A percentile compares a stretch with the other conserved stretches of the same genome.
Conservation (phyloP, 2,888 invertebrate genomes). For the Nowickia ferox region DNA sequence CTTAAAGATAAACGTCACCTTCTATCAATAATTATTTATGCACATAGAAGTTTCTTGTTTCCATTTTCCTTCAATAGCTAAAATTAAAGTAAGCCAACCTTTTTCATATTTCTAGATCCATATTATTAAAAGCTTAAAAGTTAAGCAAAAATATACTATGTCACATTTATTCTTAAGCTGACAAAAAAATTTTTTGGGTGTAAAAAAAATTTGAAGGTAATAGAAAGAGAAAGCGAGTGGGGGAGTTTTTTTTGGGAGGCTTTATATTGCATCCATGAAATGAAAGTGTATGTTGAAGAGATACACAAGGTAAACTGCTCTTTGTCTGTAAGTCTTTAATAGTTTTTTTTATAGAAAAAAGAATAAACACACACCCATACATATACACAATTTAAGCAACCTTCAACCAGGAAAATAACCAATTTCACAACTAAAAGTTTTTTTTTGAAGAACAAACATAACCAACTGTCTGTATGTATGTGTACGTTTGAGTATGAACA, state of each 20-base stretch:
- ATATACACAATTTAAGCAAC: conserved; percentile 40
- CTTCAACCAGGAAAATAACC: conserved; percentile 59
- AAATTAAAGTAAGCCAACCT: not conserved
- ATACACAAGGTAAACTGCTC: conserved; percentile 64
- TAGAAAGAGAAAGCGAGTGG: conserved; percentile 24
- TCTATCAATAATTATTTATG: too few relatives aligned
- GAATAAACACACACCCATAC: not conserved
- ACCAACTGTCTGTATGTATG: too few relatives aligned
- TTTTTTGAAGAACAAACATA: conserved; percentile 28
- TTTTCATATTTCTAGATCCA: not conserved
- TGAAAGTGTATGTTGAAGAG: conserved; percentile 54
- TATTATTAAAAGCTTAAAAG: not conserved
- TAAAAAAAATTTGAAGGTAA: conserved; percentile 53
- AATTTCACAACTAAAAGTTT: conserved; percentile 26
- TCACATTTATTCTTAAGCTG: not conserved
- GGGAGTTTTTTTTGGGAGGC: conserved; percentile 62
- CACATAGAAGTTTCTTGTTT: too few relatives aligned
- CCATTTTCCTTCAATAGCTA: too few relatives aligned
- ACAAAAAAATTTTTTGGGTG: conserved; percentile 51
- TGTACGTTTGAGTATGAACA: conserved; percentile 7
- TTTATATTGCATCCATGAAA: conserved; percentile 28
- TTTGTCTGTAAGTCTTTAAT: conserved; percentile 42
- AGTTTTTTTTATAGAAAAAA: conserved; percentile 19
- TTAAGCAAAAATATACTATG: not conserved
- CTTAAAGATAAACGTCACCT: too few relatives aligned